Evolutionary conservation across 2,888 invertebrate species (phyloP).

Genomic region (Glomeris marginata): DNA sequence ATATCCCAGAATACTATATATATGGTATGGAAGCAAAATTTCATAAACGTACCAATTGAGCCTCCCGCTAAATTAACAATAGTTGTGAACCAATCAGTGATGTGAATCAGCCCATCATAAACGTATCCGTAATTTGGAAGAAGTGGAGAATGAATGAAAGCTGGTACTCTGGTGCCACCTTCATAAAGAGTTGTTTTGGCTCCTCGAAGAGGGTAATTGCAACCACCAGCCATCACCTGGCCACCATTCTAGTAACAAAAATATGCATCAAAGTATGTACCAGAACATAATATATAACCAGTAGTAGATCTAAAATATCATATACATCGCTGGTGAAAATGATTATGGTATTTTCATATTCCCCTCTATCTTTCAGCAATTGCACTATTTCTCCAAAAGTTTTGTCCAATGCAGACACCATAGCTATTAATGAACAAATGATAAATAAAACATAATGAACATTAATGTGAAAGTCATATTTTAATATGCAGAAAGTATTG

Average conservation of each 20-base stretch:
- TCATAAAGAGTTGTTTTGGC: slow-evolving; percentile 10
- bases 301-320: too few species aligned
- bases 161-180: slow-evolving; percentile 8
- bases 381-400: slow-evolving; percentile 6
- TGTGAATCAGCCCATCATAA: slow-evolving; percentile 8
- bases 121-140: slow-evolving; percentile 8
- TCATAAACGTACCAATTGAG: neutral
- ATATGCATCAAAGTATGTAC: too few species aligned
- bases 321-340: slow-evolving; percentile 7
- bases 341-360: slow-evolving; percentile 6
- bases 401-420: slow-evolving; percentile 5
- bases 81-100: neutral
- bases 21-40: too few species aligned
- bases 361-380: neutral
- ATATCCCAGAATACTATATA: too few species aligned
- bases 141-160: slow-evolving; percentile 10
- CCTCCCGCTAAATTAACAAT: neutral
- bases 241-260: slow-evolving; percentile 10
- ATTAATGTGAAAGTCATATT: too few species aligned
- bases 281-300: too few species aligned
- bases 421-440: slow-evolving; percentile 2
- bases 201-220: slow-evolving; percentile 11
- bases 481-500: too few species aligned
- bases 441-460: too few species aligned
- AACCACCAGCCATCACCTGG: slow-evolving; percentile 5